Conservation (phyloP, 2,888 invertebrate genomes). For the Catocala fraxini region DNA sequence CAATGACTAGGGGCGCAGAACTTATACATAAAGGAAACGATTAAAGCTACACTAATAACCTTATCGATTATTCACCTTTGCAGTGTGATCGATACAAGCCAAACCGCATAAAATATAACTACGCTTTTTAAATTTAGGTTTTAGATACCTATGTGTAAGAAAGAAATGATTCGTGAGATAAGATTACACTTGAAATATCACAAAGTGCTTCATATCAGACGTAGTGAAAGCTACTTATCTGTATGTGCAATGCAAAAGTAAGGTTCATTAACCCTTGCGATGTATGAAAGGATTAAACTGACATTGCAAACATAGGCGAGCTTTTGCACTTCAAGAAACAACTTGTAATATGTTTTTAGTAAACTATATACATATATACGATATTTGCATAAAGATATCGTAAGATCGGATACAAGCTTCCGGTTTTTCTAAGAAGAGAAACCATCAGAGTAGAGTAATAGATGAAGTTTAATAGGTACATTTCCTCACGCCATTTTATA, state of each 20-base stretch:
- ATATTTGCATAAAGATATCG: no score
- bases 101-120: not conserved
- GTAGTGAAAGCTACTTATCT: not conserved
- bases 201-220: not conserved
- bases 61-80: conserved; percentile 2
- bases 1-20: no score
- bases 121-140: not conserved
- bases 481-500: conserved; percentile 1
- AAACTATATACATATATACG: no score
- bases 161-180: no score
- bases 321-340: no score
- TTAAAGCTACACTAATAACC: conserved; percentile 1
- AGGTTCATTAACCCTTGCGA: not conserved
- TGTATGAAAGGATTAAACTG: not conserved
- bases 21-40: conserved; percentile 14
- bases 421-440: no score
- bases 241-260: not conserved
- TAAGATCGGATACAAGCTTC: no score
- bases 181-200: no score
- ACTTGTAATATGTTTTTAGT: no score
- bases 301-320: no score
- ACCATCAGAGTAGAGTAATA: not conserved
- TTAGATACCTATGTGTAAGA: not conserved
- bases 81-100: not conserved
- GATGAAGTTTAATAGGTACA: not conserved